phyloP scores from a whole-genome alignment of 2,888 invertebrate species.

The Adelognathus sp. region DNA sequence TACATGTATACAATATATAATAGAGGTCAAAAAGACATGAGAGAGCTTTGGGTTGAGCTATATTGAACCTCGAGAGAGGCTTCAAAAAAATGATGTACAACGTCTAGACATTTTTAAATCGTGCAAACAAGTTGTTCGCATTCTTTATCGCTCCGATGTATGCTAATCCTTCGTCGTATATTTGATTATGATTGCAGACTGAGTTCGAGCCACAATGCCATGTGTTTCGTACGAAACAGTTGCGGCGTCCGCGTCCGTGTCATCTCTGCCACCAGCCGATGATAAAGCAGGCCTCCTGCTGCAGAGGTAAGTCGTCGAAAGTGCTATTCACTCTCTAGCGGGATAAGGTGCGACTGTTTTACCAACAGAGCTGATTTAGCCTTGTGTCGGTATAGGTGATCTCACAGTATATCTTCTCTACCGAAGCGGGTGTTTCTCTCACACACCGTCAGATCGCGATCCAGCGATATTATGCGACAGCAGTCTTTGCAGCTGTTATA shows the following conservation, averaged over 20 bases:
- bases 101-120: neutral
- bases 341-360: slow-evolving; percentile 18
- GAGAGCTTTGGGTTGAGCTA: neutral
- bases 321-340: no score
- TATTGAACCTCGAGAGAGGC: neutral
- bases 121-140: neutral
- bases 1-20: neutral
- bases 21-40: no score
- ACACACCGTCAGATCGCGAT: slow-evolving; percentile 20
- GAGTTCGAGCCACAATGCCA: slow-evolving; percentile 87
- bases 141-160: neutral
- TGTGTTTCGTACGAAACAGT: slow-evolving; percentile 88
- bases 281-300: slow-evolving; percentile 88
- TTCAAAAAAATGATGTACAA: neutral
- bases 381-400: slow-evolving; percentile 37
- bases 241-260: slow-evolving; percentile 89
- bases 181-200: slow-evolving; percentile 83
- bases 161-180: slow-evolving; percentile 27
- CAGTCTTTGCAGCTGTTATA: neutral
- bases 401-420: slow-evolving; percentile 17
- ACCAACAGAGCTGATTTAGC: neutral
- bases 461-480: neutral
- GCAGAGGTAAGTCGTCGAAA: slow-evolving; percentile 85
- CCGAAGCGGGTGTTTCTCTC: slow-evolving; percentile 16
- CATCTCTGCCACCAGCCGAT: slow-evolving; percentile 91